Evolutionary conservation across 2,888 invertebrate species (phyloP).

Genomic region (Microctonus hyperodae): DNA sequence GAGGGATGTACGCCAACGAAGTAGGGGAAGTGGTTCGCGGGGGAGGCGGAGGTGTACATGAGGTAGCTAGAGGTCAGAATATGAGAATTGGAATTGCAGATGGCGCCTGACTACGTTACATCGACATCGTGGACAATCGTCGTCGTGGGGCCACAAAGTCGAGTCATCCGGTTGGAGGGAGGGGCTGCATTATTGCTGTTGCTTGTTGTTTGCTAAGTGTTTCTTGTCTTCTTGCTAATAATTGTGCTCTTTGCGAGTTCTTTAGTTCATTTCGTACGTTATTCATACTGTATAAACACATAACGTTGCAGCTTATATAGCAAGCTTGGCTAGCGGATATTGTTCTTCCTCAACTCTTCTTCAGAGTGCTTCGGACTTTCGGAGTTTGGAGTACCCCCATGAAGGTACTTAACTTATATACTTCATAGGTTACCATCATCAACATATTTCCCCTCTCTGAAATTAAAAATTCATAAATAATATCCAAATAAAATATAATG

Average conservation of each 20-base stretch:
- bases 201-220: constrained; percentile 35
- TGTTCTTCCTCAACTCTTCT: no score
- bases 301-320: no score
- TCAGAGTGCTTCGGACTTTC: no score
- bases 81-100: constrained; percentile 55
- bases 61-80: constrained; percentile 45
- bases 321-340: no score
- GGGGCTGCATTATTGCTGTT: constrained; percentile 39
- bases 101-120: constrained; percentile 54
- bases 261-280: background rate
- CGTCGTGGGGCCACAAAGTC: constrained; percentile 44
- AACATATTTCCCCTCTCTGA: no score
- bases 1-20: constrained; percentile 37
- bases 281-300: background rate
- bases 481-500: background rate
- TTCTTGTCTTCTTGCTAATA: constrained; percentile 31
- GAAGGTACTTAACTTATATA: no score
- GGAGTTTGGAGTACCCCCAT: no score
- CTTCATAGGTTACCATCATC: no score
- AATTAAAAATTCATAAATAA: no score
- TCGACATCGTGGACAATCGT: constrained; percentile 42
- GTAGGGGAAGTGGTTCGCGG: constrained; percentile 41
- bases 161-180: constrained; percentile 46
- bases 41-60: constrained; percentile 38
- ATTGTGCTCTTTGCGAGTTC: no score